phyloP scores from a whole-genome alignment of 2,113 vertebrate genomes.

The Eretmochelys imbricata region DNA sequence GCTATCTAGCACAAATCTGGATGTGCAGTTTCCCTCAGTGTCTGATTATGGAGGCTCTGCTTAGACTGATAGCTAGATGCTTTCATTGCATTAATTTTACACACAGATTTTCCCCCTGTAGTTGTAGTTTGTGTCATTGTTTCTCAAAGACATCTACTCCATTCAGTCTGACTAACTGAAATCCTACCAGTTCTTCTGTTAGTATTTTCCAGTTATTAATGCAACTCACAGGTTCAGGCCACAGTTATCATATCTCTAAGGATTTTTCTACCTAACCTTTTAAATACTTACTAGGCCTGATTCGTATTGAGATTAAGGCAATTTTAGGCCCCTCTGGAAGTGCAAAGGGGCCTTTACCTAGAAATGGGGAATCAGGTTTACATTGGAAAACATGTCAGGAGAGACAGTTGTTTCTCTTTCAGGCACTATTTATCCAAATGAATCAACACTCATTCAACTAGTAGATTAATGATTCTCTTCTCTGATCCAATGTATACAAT shows the following conservation, averaged over 20 bases:
- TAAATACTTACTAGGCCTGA: neutral
- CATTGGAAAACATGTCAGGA: neutral
- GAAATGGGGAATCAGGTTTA: neutral
- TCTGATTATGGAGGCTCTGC: neutral
- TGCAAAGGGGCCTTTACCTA: neutral
- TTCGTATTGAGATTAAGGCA: neutral
- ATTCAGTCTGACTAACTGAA: neutral
- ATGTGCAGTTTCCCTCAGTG: neutral
- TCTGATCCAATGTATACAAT: neutral
- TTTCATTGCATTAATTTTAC: neutral
- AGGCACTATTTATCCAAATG: neutral
- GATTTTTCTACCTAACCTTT: neutral
- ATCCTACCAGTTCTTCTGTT: neutral
- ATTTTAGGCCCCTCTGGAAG: neutral
- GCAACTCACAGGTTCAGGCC: neutral
- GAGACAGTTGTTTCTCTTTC: neutral
- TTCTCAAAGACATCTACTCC: neutral
- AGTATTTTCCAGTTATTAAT: neutral
- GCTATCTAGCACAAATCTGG: neutral
- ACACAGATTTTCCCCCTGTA: neutral
- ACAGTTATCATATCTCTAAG: neutral
- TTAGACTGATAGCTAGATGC: neutral
- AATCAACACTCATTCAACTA: neutral
- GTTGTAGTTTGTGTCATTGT: neutral
- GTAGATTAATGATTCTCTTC: neutral